A percentile compares a stretch with the other conserved stretches of the same genome.
These are phyloP conservation scores for Rhodeus uyekii DNA, from an alignment of 2,797 vertebrate genomes.

Conservation along the genomic window DNA sequence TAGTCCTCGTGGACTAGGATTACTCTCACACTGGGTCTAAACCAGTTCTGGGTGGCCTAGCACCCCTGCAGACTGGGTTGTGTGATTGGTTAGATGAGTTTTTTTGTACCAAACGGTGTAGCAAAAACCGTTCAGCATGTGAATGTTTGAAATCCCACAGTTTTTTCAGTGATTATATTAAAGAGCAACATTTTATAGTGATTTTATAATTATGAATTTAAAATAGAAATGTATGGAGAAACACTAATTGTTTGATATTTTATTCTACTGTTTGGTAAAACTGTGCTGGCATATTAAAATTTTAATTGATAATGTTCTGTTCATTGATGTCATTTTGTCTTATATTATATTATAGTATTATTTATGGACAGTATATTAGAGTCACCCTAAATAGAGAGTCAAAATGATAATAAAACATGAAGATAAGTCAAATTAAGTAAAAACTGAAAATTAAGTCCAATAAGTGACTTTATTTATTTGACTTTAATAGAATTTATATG, in stretches of 20 bases:
- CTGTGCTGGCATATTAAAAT: slow-evolving; percentile 77
- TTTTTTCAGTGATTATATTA: slow-evolving; percentile 60
- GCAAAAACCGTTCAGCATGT: slow-evolving; percentile 54
- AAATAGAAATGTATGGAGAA: slow-evolving; percentile 59
- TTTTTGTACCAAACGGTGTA: slow-evolving; percentile 55
- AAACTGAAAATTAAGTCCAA: too few relatives aligned
- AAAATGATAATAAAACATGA: not conserved
- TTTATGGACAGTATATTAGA: not conserved
- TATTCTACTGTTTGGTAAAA: slow-evolving; percentile 70
- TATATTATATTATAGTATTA: not conserved
- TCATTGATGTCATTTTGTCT: not conserved
- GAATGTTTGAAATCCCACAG: slow-evolving; percentile 62
- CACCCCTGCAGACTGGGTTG: slow-evolving; percentile 38
- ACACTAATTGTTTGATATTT: slow-evolving; percentile 70
- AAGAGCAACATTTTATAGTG: slow-evolving; percentile 76
- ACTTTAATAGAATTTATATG: too few relatives aligned
- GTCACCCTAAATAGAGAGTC: not conserved
- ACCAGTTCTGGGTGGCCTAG: slow-evolving; percentile 17
- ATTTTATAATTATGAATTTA: slow-evolving; percentile 74
- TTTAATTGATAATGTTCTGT: slow-evolving; percentile 64
- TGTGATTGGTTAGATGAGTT: slow-evolving; percentile 32
- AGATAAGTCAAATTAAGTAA: not conserved
- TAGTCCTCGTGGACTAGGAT: not conserved
- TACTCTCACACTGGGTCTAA: slow-evolving; percentile 24
- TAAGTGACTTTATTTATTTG: too few relatives aligned